Evolutionary conservation across 2,113 vertebrate genomes (phyloP).

Genomic region (Apodemus sylvaticus): DNA sequence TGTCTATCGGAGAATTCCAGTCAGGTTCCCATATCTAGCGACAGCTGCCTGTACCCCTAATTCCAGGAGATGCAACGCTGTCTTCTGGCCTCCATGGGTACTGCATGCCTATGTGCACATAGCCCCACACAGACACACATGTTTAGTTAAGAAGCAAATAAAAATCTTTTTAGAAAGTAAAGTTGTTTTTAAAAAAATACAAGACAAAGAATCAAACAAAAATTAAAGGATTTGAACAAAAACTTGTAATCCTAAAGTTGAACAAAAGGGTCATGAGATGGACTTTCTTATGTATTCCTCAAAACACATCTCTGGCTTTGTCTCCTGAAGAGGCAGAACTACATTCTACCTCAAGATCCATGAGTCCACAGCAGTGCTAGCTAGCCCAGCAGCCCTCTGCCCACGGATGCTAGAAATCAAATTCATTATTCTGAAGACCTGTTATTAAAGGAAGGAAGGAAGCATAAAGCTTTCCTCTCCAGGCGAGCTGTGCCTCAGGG

Average conservation of each 20-base stretch:
- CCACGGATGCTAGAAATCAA: neutral
- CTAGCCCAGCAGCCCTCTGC: no score
- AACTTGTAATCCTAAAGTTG: neutral
- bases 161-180: neutral
- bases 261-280: neutral
- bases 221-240: constrained; percentile 1
- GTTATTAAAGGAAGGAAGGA: neutral
- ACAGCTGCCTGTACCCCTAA: neutral
- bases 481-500: neutral
- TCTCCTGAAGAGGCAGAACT: neutral
- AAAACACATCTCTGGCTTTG: neutral
- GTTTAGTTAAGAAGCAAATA: neutral
- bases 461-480: neutral
- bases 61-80: neutral
- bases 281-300: neutral
- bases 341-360: neutral
- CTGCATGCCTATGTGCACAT: neutral
- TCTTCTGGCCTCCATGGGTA: neutral
- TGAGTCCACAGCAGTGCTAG: neutral
- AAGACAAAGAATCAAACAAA: neutral
- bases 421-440: neutral
- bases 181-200: neutral
- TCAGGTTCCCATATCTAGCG: neutral
- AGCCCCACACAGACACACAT: neutral
- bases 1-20: neutral